phyloP scores from a whole-genome alignment of 1,140 invertebrate species.

The Penaeus chinensis region DNA sequence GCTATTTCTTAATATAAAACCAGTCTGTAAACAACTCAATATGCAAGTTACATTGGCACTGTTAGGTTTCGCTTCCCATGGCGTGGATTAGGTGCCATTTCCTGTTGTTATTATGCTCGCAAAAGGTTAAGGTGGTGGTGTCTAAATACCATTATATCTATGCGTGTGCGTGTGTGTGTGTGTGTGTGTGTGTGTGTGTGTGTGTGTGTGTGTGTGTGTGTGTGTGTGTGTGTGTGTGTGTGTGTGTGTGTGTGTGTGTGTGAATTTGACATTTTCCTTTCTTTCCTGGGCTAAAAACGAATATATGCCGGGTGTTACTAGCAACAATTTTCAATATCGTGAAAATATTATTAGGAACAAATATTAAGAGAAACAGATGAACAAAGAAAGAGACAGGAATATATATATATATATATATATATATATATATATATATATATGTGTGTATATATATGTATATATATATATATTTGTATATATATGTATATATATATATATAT shows the following conservation, averaged over 20 bases:
- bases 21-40: too few relatives aligned
- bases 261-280: neutral
- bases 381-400: slow-evolving; percentile 20
- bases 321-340: too few relatives aligned
- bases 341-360: too few relatives aligned
- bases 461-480: slow-evolving; percentile 10
- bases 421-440: slow-evolving; percentile 1
- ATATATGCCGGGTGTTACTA: too few relatives aligned
- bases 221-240: slow-evolving; percentile 3
- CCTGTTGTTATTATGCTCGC: too few relatives aligned
- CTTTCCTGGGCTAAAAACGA: too few relatives aligned
- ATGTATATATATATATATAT: slow-evolving; percentile 24
- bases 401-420: slow-evolving; percentile 19
- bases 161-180: neutral
- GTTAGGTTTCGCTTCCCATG: too few relatives aligned
- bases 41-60: too few relatives aligned
- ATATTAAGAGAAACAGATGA: too few relatives aligned
- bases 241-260: neutral
- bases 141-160: neutral
- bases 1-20: too few relatives aligned
- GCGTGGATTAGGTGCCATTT: too few relatives aligned
- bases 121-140: neutral
- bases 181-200: slow-evolving; percentile 9
- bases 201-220: slow-evolving; percentile 6
- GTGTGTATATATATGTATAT: neutral